A percentile compares a stretch with the other conserved stretches of the same genome.
These are phyloP conservation scores for Vanessa tameamea DNA, from an alignment of 1,140 invertebrate species.

Conservation along the genomic window DNA sequence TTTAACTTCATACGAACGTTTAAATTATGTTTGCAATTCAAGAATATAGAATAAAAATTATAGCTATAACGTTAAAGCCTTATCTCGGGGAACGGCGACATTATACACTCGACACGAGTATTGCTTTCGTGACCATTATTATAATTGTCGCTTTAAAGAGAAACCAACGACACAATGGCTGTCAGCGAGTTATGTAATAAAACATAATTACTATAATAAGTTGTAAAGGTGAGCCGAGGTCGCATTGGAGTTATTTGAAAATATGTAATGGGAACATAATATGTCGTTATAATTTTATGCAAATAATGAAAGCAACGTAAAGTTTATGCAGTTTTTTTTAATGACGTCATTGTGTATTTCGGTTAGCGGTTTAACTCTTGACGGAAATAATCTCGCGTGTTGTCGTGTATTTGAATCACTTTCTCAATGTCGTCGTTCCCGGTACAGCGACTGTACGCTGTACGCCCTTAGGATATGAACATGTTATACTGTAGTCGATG, in stretches of 20 bases:
- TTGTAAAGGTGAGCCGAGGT: conserved; percentile 6
- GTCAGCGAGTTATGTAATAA: conserved; percentile 21
- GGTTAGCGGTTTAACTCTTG: neutral
- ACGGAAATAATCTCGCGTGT: neutral
- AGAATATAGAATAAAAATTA: conserved; percentile 16
- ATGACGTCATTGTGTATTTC: neutral
- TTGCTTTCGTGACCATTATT: conserved; percentile 17
- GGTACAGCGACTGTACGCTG: no score
- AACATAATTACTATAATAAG: conserved; percentile 28
- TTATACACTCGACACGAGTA: conserved; percentile 31
- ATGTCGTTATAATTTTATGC: conserved; percentile 2
- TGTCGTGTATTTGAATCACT: neutral
- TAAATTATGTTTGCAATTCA: conserved; percentile 20
- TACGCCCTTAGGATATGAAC: neutral
- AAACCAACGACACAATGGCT: conserved; percentile 22
- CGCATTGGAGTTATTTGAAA: conserved; percentile 2
- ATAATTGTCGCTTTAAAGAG: conserved; percentile 28
- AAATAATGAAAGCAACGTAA: neutral
- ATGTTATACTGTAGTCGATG: conserved; percentile 38
- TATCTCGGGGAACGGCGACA: conserved; percentile 29
- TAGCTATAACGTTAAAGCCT: conserved; percentile 28
- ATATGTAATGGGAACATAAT: conserved; percentile 9
- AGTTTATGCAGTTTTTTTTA: neutral
- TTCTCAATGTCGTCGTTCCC: no score
- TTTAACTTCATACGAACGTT: neutral